phyloP scores from a whole-genome alignment of 2,113 vertebrate species.

The Hoplias malabaricus region DNA sequence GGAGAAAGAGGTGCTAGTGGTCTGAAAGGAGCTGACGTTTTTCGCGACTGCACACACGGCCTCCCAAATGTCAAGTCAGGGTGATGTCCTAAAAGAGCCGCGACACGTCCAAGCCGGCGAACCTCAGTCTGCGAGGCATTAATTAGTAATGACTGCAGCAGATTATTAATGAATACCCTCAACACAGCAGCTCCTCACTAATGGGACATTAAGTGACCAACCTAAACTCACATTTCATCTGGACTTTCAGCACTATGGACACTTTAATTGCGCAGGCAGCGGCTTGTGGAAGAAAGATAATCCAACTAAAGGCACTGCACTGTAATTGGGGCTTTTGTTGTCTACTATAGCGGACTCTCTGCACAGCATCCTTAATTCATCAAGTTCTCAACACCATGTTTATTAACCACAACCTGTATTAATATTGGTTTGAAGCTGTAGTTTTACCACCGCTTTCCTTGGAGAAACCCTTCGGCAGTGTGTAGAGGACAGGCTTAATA shows the following conservation, averaged over 20 bases:
- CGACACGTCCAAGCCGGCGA: conserved; percentile 52
- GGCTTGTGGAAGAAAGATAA: conserved; percentile 43
- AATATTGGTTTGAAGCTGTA: neutral
- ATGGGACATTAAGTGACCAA: conserved; percentile 51
- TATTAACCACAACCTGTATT: neutral
- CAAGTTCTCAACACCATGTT: neutral
- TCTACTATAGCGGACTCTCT: neutral
- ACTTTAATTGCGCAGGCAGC: conserved; percentile 60
- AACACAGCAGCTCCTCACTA: conserved; percentile 35
- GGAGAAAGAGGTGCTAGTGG: neutral
- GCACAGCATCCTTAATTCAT: conserved; percentile 48
- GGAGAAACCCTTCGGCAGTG: neutral
- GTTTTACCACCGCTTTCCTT: neutral
- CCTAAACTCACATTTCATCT: conserved; percentile 44
- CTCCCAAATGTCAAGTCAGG: conserved; percentile 41
- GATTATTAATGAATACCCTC: conserved; percentile 51
- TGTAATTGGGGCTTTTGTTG: conserved; percentile 1
- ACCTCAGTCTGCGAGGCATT: conserved; percentile 55
- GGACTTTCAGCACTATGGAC: conserved; percentile 49
- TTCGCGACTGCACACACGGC: conserved; percentile 33
- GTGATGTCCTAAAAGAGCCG: conserved; percentile 43
- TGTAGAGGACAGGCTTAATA: neutral
- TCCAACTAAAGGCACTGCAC: neutral
- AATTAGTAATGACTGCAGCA: conserved; percentile 63
- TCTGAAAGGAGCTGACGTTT: conserved; percentile 21